Evolutionary conservation across 2,888 invertebrate genomes (phyloP).

Genomic region (Pardosa pseudoannulata): DNA sequence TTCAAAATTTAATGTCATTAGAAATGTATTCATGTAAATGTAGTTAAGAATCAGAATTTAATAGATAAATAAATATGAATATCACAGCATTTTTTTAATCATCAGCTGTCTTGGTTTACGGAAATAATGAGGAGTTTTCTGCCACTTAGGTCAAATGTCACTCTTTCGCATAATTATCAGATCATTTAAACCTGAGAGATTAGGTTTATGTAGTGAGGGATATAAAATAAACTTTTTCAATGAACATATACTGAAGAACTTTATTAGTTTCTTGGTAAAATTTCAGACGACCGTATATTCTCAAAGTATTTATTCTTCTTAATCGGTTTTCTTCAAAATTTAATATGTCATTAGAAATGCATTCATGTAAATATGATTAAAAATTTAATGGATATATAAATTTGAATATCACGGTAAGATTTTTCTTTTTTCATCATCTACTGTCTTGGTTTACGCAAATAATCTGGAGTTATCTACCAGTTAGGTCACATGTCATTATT

Average conservation of each 20-base stretch:
- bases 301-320: too few species aligned
- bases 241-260: conserved; percentile 3
- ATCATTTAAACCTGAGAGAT: not conserved
- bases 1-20: too few species aligned
- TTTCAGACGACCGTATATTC: too few species aligned
- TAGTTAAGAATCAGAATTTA: not conserved
- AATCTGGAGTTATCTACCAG: not conserved
- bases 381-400: not conserved
- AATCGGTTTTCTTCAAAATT: too few species aligned
- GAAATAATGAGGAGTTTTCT: not conserved
- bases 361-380: too few species aligned
- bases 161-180: not conserved
- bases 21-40: too few species aligned
- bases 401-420: not conserved
- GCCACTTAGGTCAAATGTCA: not conserved
- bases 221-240: not conserved
- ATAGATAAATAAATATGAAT: too few species aligned
- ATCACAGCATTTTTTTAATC: not conserved
- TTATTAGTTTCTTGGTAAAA: too few species aligned
- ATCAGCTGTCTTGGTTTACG: not conserved
- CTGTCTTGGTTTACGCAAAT: not conserved
- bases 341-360: too few species aligned
- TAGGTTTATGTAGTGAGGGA: not conserved
- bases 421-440: not conserved
- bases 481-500: not conserved